phyloP scores from a whole-genome alignment of 2,888 invertebrate genomes.

The Rotaria socialis region DNA sequence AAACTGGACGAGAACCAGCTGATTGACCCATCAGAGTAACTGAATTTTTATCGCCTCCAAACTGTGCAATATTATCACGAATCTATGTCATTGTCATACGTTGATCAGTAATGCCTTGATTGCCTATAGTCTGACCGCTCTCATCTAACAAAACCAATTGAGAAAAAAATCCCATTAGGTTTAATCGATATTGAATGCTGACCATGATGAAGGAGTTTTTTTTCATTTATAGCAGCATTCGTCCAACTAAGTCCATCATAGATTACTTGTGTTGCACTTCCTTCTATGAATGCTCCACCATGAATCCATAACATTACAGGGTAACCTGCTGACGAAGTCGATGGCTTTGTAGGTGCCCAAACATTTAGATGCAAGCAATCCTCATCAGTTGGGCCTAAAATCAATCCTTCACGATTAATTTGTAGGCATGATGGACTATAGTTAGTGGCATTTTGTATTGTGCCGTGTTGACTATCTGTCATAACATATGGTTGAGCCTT shows the following conservation, averaged over 20 bases:
- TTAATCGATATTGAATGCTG: slow-evolving; percentile 88
- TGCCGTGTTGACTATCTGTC: not conserved
- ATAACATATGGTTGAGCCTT: not conserved
- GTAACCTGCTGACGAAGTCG: slow-evolving; percentile 62
- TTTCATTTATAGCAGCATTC: slow-evolving; percentile 73
- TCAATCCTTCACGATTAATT: not conserved
- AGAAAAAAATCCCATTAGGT: slow-evolving; percentile 71
- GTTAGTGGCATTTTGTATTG: not conserved
- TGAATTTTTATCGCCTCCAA: slow-evolving; percentile 78
- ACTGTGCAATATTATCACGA: slow-evolving; percentile 53
- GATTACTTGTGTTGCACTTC: slow-evolving; percentile 83
- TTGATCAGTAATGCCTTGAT: slow-evolving; percentile 90
- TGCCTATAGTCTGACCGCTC: slow-evolving; percentile 66
- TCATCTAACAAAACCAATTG: slow-evolving; percentile 65
- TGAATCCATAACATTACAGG: slow-evolving; percentile 85
- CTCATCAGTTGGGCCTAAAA: slow-evolving; percentile 62
- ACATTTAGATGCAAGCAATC: slow-evolving; percentile 92
- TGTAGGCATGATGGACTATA: not conserved
- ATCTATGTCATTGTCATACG: slow-evolving; percentile 72
- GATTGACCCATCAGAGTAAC: slow-evolving; percentile 92
- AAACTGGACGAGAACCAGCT: slow-evolving; percentile 86
- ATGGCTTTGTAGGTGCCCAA: slow-evolving; percentile 68
- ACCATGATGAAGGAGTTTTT: slow-evolving; percentile 84
- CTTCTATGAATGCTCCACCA: slow-evolving; percentile 70
- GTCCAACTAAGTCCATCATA: slow-evolving; percentile 69